Evolutionary conservation across 2,113 vertebrate genomes (phyloP), one percentile per base, ranked within the genome.

Genomic region (Salminus brasiliensis): DNA sequence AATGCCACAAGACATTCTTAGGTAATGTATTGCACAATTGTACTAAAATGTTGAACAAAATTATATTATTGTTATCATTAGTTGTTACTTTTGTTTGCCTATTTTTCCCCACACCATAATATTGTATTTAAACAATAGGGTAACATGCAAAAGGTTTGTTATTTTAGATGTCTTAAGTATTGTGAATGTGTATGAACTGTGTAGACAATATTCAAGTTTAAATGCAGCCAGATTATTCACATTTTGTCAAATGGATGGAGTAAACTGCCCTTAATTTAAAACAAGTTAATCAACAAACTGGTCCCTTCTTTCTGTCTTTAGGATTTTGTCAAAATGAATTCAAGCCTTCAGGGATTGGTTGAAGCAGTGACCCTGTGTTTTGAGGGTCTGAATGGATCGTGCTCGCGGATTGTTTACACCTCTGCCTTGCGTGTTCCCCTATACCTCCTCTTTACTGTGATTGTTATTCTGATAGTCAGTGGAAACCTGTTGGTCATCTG

Each of bases 401-500:
- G 94, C 59, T 62, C 85, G 70, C 92, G 89, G 72, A 89, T 74
- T 77, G 85, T 30, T 25, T 94, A 92, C 91, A 84, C 93, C 2
- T 86, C 81, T 30, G 84, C 75, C 3, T 30, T 88, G 18, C 92
- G 86, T 5, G 79, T 84, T 79, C 84, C 92, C 55, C 84, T 95
- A 41, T 95, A 95, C 67, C 55, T 88, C 72, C 72, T 93, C 43
- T 92, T 94, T 90, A 59, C 78, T 74, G 82, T 88, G 15, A 74
- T 94, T 43, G 92, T 95, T 81, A 70, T 95, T 29, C 84, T 90
- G 55, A 96, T 93, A 0, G n/a, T 95, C 21, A 53, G 76, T 70
- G 94, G 94, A 62, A 96, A 96, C 83, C 78, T 96, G 79, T 71
- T 90, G 0, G 93, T 96, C 60, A 92, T 95, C 65, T 88, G 94